A percentile compares a stretch with the other conserved stretches of the same genome.
phyloP scores from a whole-genome alignment of 2,888 invertebrate species.

The Trissonchulus latispiculum region DNA sequence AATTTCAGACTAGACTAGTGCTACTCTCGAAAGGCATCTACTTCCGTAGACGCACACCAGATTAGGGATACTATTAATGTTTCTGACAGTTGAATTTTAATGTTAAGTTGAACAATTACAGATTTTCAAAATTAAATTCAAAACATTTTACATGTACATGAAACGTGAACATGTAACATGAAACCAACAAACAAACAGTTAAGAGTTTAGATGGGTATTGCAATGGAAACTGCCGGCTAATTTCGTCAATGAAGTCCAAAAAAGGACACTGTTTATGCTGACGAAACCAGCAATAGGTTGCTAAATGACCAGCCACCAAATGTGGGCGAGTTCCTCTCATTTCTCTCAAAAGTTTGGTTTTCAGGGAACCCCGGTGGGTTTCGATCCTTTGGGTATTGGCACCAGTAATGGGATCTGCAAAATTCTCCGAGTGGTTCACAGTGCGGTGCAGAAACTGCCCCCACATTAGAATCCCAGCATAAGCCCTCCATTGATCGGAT shows the following conservation, averaged over 20 bases:
- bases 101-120: no score
- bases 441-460: conserved; percentile 3
- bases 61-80: no score
- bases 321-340: neutral
- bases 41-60: no score
- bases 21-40: no score
- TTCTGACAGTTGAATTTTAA: no score
- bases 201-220: no score
- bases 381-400: conserved; percentile 13
- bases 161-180: no score
- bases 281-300: neutral
- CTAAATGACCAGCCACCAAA: neutral
- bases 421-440: conserved; percentile 4
- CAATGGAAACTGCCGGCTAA: neutral
- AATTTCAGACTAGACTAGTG: no score
- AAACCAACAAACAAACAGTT: no score
- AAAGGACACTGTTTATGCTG: neutral
- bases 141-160: no score
- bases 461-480: neutral
- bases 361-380: neutral
- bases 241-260: neutral
- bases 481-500: no score
- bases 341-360: neutral
- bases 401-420: neutral
- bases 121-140: no score